These are phyloP conservation scores for Thalassophryne amazonica DNA, from an alignment of 2,797 vertebrate genomes.

Conservation along the genomic window DNA sequence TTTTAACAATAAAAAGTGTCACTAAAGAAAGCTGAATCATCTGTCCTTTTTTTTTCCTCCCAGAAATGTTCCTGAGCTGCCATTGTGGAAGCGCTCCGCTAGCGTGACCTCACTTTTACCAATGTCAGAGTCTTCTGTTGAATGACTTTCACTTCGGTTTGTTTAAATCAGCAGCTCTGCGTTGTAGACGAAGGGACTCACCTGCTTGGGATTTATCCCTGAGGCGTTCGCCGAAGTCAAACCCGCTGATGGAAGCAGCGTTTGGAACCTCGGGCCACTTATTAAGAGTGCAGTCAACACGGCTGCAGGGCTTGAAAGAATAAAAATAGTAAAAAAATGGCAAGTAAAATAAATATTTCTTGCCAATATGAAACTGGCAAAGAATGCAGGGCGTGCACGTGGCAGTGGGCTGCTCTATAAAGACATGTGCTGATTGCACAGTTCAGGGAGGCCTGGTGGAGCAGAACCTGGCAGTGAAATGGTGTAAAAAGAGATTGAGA, in stretches of 20 bases:
- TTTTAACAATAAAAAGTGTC: background rate
- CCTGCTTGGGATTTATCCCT: conserved; percentile 38
- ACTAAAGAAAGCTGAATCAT: background rate
- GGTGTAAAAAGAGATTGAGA: conserved; percentile 74
- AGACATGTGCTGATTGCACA: conserved; percentile 83
- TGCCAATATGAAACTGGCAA: conserved; percentile 66
- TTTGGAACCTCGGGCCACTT: conserved; percentile 51
- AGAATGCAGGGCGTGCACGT: conserved; percentile 54
- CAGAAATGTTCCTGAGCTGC: conserved; percentile 5
- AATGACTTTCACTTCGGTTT: conserved; percentile 44
- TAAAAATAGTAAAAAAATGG: conserved; percentile 59
- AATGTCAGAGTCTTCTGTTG: conserved; percentile 41
- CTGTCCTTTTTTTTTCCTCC: conserved; percentile 1
- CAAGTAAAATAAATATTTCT: conserved; percentile 45
- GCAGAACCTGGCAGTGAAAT: conserved; percentile 66
- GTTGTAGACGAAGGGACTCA: conserved; percentile 46
- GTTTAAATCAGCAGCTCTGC: conserved; percentile 57
- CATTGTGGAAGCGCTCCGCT: conserved; percentile 12
- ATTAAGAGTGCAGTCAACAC: conserved; percentile 65
- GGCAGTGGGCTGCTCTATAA: conserved; percentile 65
- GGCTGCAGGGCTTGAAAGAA: conserved; percentile 56
- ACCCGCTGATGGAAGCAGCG: conserved; percentile 55
- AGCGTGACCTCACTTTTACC: conserved; percentile 36
- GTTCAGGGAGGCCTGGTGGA: conserved; percentile 69
- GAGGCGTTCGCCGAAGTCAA: conserved; percentile 40